Conservation (phyloP, 2,113 vertebrate species). For the Ia io region DNA sequence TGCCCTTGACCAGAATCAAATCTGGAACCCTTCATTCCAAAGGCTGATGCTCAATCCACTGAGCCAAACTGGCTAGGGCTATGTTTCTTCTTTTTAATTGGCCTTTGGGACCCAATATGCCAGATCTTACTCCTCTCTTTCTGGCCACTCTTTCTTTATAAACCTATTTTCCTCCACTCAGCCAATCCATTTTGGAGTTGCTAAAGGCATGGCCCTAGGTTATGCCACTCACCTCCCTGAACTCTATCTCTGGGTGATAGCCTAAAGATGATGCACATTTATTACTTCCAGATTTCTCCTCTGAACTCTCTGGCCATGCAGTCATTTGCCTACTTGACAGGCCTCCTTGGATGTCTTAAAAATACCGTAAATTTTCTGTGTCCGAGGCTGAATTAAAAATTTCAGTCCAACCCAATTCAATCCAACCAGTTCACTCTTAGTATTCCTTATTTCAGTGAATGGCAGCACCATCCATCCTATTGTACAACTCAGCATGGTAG, state of each 20-base stretch:
- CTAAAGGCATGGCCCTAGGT: neutral
- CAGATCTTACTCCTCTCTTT: neutral
- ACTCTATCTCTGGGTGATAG: neutral
- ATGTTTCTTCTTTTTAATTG: neutral
- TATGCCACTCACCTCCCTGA: neutral
- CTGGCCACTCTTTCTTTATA: neutral
- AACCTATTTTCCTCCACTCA: neutral
- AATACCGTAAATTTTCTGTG: neutral
- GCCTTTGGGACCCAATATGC: neutral
- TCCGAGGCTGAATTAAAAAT: neutral
- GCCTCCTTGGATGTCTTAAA: neutral
- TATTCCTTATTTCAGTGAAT: conserved; percentile 16
- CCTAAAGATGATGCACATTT: neutral
- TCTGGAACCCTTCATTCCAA: too few relatives aligned
- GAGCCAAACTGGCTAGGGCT: too few relatives aligned
- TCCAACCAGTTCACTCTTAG: neutral
- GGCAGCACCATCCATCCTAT: neutral
- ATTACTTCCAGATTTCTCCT: neutral
- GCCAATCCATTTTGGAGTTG: neutral
- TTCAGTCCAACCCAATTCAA: neutral
- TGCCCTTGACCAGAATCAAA: too few relatives aligned
- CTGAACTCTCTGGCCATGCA: neutral
- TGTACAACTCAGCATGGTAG: neutral
- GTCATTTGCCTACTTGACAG: neutral
- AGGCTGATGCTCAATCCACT: too few relatives aligned